phyloP scores from a whole-genome alignment of 2,113 vertebrate genomes.

The Haplochromis burtoni region DNA sequence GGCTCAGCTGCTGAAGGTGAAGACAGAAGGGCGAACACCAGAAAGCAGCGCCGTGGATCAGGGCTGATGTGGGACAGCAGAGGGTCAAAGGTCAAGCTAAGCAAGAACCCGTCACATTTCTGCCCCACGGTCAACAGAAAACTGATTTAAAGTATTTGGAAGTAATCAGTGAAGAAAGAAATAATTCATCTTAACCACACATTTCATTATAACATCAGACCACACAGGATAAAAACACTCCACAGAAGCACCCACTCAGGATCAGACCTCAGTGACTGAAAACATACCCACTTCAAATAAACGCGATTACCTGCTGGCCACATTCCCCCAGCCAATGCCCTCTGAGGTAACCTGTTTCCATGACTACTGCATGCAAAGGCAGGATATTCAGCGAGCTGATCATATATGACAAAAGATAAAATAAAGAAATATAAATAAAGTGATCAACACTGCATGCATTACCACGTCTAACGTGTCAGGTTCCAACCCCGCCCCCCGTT shows the following conservation, averaged over 20 bases:
- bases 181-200: not conserved
- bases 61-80: not conserved
- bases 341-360: not conserved
- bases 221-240: not conserved
- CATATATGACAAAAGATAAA: not conserved
- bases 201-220: accelerated
- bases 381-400: not conserved
- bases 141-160: not conserved
- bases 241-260: not conserved
- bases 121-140: not conserved
- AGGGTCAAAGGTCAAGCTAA: not conserved
- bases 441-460: accelerated
- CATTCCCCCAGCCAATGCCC: not conserved
- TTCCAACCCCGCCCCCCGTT: accelerated
- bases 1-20: not conserved
- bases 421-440: not conserved
- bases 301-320: not conserved
- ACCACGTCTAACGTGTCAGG: not conserved
- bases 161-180: not conserved
- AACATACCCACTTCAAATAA: not conserved
- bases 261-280: accelerated
- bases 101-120: not conserved
- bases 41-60: not conserved
- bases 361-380: not conserved
- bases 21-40: not conserved